A percentile compares a stretch with the other conserved stretches of the same genome.
phyloP scores from a whole-genome alignment of 2,888 invertebrate species.

The Drosophila affinis region DNA sequence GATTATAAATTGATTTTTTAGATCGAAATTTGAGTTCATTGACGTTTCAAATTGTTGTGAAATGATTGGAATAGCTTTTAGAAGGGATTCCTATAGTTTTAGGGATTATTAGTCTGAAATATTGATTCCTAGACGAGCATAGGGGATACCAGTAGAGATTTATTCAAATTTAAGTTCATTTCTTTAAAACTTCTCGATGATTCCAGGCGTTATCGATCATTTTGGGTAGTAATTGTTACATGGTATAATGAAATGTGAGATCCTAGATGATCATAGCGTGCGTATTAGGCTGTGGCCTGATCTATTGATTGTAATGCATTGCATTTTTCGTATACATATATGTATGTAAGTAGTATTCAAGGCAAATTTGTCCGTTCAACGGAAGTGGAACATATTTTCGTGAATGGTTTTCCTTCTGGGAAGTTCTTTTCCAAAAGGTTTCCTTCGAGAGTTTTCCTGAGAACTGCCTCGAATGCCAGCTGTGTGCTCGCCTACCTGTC shows the following conservation, averaged over 20 bases:
- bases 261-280: too few species aligned
- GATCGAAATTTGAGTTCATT: not conserved
- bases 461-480: not conserved
- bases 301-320: not conserved
- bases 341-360: not conserved
- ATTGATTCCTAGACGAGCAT: too few species aligned
- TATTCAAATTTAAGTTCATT: not conserved
- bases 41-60: not conserved
- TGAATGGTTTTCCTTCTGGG: constrained; percentile 22
- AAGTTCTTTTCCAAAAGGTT: constrained; percentile 4
- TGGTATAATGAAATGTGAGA: not conserved
- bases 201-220: not conserved
- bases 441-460: constrained; percentile 22
- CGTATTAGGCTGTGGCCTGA: not conserved
- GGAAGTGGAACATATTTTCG: constrained; percentile 26
- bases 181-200: not conserved
- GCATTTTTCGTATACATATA: not conserved
- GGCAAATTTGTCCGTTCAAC: not conserved
- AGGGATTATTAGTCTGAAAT: too few species aligned
- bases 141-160: not conserved
- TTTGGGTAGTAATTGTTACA: not conserved
- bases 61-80: not conserved
- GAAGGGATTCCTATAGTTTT: not conserved
- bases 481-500: not conserved
- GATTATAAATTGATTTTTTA: constrained; percentile 19